These are phyloP conservation scores for Scaptomyza reducta DNA, from an alignment of 2,888 invertebrate species.

Conservation along the genomic window DNA sequence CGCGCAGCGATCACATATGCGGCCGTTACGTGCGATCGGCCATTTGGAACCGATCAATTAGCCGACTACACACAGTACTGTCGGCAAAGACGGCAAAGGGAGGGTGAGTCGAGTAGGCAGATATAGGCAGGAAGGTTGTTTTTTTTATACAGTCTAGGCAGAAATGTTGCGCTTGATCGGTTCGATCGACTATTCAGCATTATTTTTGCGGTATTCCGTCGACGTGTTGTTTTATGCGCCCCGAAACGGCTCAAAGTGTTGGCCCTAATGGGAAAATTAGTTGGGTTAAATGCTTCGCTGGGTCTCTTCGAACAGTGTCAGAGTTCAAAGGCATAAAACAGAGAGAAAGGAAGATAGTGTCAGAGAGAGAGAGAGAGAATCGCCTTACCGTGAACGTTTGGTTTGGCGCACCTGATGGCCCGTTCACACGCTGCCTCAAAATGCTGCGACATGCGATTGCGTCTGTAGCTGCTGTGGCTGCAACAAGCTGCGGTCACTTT, in stretches of 20 bases:
- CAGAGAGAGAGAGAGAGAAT: not conserved
- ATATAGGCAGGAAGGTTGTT: not conserved
- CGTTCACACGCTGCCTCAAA: conserved; percentile 65
- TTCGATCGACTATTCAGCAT: conserved; percentile 33
- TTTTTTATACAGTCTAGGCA: conserved; percentile 37
- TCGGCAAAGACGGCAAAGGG: not conserved
- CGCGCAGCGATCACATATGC: conserved; percentile 51
- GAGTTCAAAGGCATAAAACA: conserved; percentile 28
- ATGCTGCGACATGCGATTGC: conserved; percentile 18
- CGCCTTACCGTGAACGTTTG: conserved; percentile 32
- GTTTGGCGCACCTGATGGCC: conserved; percentile 66
- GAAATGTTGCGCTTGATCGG: conserved; percentile 57
- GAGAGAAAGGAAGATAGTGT: conserved; percentile 2
- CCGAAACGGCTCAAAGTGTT: conserved; percentile 66
- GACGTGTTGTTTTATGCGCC: conserved; percentile 52
- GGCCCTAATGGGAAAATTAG: conserved; percentile 73
- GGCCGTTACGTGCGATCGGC: conserved; percentile 81
- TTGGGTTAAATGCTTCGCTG: conserved; percentile 72
- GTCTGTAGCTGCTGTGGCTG: conserved; percentile 14
- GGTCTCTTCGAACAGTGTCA: conserved; percentile 38
- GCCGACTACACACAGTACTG: conserved; percentile 63
- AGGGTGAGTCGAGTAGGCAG: conserved; percentile 7
- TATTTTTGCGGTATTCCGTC: conserved; percentile 50
- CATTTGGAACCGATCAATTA: conserved; percentile 85
- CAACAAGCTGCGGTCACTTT: conserved; percentile 62